A percentile compares a stretch with the other conserved stretches of the same genome.
These are phyloP conservation scores for Neoaliturus tenellus DNA, from an alignment of 2,888 invertebrate species.

Conservation along the genomic window DNA sequence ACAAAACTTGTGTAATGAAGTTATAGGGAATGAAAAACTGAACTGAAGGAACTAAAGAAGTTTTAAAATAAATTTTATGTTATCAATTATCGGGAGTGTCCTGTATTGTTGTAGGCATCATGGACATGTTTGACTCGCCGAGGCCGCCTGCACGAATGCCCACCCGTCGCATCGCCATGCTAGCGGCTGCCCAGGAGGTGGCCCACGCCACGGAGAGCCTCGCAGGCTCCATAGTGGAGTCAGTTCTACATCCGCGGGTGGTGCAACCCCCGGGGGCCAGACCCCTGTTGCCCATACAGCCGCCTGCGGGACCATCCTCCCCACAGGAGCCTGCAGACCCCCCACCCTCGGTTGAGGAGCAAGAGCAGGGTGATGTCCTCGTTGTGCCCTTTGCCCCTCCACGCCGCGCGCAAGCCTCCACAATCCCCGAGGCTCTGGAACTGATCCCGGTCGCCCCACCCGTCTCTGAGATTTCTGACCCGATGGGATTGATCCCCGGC, in stretches of 20 bases:
- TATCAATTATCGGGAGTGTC: too few species aligned
- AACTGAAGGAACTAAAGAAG: too few species aligned
- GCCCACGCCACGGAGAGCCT: slow-evolving; percentile 53
- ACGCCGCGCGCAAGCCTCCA: slow-evolving; percentile 1
- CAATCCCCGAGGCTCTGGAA: slow-evolving; percentile 39
- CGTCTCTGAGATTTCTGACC: slow-evolving; percentile 42
- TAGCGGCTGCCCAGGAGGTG: slow-evolving; percentile 55
- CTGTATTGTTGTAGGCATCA: slow-evolving; percentile 58
- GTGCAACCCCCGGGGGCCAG: not conserved
- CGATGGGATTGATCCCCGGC: slow-evolving; percentile 57
- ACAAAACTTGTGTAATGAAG: too few species aligned
- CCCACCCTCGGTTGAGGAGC: not conserved
- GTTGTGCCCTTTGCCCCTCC: not conserved
- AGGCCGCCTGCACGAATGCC: slow-evolving; percentile 59
- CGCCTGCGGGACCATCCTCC: slow-evolving; percentile 30
- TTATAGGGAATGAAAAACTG: too few species aligned
- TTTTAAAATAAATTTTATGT: too few species aligned
- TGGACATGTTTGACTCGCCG: slow-evolving; percentile 61
- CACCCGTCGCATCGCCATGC: slow-evolving; percentile 56
- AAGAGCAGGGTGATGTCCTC: not conserved
- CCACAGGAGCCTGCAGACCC: slow-evolving; percentile 35
- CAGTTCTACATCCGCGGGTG: slow-evolving; percentile 50
- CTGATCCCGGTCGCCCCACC: slow-evolving; percentile 30
- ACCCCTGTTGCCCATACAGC: not conserved
- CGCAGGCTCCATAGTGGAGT: slow-evolving; percentile 58